These are phyloP conservation scores for Eristalis intricaria DNA, from an alignment of 2,888 invertebrate species.

Conservation along the genomic window DNA sequence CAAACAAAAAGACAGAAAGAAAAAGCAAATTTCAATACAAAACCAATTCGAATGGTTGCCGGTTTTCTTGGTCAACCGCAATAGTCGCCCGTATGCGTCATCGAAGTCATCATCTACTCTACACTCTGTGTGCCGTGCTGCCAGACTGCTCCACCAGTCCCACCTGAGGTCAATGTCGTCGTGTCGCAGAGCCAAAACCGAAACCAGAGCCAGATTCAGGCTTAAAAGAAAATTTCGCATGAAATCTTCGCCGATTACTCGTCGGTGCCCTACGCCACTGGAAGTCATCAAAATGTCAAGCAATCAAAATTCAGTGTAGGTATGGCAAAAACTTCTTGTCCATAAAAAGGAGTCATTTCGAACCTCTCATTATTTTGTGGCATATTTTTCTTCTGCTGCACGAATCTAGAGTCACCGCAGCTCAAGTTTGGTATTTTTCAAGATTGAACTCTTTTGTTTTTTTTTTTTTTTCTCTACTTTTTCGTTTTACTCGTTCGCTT, in stretches of 20 bases:
- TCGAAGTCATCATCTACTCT: constrained; percentile 25
- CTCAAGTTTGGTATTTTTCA: constrained; percentile 45
- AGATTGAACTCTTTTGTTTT: constrained; percentile 42
- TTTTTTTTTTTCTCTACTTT: background rate
- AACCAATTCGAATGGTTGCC: constrained; percentile 20
- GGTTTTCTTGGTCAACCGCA: constrained; percentile 34
- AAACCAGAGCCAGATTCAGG: background rate
- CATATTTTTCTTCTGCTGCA: background rate
- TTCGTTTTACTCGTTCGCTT: constrained; percentile 13
- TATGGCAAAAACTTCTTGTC: constrained; percentile 19
- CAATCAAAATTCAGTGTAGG: constrained; percentile 6
- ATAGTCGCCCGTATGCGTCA: constrained; percentile 14
- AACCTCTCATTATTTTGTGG: background rate
- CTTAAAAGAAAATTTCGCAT: constrained; percentile 18
- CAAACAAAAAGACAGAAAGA: background rate
- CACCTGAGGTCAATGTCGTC: constrained; percentile 57
- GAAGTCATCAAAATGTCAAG: constrained; percentile 55
- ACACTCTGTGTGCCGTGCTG: background rate
- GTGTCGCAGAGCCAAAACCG: background rate
- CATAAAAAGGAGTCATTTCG: constrained; percentile 35
- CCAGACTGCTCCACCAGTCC: background rate
- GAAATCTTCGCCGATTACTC: background rate
- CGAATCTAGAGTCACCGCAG: background rate
- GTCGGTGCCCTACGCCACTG: background rate
- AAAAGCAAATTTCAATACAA: background rate